Evolutionary conservation across 2,888 invertebrate genomes (phyloP).

Genomic region (Drosophila neutralis): DNA sequence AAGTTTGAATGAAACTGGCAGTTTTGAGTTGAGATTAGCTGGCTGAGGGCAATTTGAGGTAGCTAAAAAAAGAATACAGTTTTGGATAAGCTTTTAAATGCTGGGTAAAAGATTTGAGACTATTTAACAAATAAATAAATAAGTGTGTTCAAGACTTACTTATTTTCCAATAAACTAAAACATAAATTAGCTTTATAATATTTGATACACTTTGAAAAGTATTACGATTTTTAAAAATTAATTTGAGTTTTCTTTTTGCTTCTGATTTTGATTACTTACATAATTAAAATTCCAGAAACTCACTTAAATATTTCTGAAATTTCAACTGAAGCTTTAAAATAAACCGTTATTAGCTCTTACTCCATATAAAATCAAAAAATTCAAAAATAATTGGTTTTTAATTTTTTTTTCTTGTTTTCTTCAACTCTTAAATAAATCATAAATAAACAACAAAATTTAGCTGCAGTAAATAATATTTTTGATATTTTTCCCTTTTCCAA

Average conservation of each 20-base stretch:
- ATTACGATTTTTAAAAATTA: neutral
- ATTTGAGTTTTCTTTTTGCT: neutral
- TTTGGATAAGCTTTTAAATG: neutral
- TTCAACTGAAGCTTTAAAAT: neutral
- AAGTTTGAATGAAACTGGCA: constrained; percentile 35
- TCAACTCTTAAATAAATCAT: neutral
- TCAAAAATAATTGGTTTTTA: neutral
- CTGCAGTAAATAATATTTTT: neutral
- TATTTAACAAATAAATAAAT: neutral
- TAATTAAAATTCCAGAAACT: neutral
- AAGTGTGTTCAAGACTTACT: neutral
- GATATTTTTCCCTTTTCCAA: neutral
- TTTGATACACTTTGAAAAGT: neutral
- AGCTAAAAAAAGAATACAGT: neutral
- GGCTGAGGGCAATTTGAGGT: neutral
- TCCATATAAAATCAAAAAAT: neutral
- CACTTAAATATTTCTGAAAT: neutral
- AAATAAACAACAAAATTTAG: neutral
- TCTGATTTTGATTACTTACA: neutral
- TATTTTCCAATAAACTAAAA: neutral
- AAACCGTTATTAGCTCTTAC: neutral
- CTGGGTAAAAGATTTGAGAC: neutral
- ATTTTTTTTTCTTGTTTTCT: neutral
- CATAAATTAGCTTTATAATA: neutral
- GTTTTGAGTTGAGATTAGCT: neutral